Evolutionary conservation across 37 sponge, comb jelly and placozoan species (phyloP).

Genomic region (Amphimedon queenslandica): DNA sequence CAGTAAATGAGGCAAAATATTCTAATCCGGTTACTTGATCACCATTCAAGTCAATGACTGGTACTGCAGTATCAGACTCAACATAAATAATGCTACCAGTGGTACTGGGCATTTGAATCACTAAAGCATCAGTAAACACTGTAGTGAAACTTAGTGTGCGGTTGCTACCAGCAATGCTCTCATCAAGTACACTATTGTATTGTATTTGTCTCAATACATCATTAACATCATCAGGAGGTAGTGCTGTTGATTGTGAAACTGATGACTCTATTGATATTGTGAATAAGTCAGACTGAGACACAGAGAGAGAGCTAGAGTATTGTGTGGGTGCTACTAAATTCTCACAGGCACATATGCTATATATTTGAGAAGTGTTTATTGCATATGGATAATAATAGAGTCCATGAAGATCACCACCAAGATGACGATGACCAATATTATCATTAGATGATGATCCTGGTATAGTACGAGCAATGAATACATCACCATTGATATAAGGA

Average conservation of each 20-base stretch:
- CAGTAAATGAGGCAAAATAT: constrained; percentile 27
- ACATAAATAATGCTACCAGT: constrained; percentile 42
- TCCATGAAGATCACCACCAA: constrained; percentile 40
- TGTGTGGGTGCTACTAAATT: constrained; percentile 17
- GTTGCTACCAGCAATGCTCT: constrained; percentile 15
- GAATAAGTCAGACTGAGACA: not conserved
- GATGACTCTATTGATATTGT: constrained; percentile 5
- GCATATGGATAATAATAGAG: constrained; percentile 45
- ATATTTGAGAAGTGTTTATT: constrained; percentile 30
- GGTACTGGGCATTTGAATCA: not conserved
- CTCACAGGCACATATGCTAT: constrained; percentile 65
- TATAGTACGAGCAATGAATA: constrained; percentile 42
- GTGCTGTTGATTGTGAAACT: not conserved
- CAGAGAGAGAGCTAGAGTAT: constrained; percentile 20
- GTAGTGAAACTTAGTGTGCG: constrained; percentile 28
- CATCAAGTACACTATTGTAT: constrained; percentile 38
- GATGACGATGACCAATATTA: constrained; percentile 17
- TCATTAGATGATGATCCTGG: not conserved
- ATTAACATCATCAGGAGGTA: constrained; percentile 29
- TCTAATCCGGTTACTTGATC: constrained; percentile 21
- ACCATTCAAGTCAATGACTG: constrained; percentile 48
- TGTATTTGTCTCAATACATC: constrained; percentile 26
- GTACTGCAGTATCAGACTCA: constrained; percentile 20
- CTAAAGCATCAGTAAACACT: not conserved
- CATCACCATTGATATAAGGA: constrained; percentile 12